Conservation (phyloP, 2,113 vertebrate genomes). For the Ptychochromis oligacanthus region DNA sequence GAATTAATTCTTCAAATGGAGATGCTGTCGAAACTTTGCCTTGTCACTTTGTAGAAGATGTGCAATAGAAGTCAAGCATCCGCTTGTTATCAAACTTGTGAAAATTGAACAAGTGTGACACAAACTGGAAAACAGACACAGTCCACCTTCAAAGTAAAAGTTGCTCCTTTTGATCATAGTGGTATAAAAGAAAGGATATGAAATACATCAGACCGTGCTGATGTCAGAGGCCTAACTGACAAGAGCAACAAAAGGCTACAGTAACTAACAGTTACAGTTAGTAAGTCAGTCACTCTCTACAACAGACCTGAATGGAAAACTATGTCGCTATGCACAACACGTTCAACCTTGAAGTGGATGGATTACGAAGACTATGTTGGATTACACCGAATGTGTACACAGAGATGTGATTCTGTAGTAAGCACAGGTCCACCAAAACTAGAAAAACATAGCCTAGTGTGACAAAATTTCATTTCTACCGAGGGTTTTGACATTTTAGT, state of each 20-base stretch:
- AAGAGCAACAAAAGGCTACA: neutral
- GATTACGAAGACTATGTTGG: neutral
- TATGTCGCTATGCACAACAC: neutral
- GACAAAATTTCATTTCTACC: neutral
- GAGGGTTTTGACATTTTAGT: neutral
- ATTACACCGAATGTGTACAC: neutral
- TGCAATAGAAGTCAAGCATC: neutral
- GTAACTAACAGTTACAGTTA: neutral
- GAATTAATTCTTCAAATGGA: neutral
- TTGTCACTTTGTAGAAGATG: neutral
- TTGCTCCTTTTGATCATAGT: neutral
- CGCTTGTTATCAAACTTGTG: neutral
- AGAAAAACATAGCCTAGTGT: too few relatives aligned
- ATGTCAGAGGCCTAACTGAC: too few relatives aligned
- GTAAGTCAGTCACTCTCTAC: neutral
- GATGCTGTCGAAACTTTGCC: neutral
- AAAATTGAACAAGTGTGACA: neutral
- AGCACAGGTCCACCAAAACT: too few relatives aligned
- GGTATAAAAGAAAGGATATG: neutral
- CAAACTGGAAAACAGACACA: neutral
- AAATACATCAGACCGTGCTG: neutral
- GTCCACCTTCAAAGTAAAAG: neutral
- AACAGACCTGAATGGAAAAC: neutral
- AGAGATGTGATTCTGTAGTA: too few relatives aligned
- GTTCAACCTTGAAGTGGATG: neutral